Percentiles rank a stretch among this genome's conserved stretches.
Evolutionary conservation across 2,888 invertebrate genomes (phyloP).

Genomic region (Metallyticus violacea): DNA sequence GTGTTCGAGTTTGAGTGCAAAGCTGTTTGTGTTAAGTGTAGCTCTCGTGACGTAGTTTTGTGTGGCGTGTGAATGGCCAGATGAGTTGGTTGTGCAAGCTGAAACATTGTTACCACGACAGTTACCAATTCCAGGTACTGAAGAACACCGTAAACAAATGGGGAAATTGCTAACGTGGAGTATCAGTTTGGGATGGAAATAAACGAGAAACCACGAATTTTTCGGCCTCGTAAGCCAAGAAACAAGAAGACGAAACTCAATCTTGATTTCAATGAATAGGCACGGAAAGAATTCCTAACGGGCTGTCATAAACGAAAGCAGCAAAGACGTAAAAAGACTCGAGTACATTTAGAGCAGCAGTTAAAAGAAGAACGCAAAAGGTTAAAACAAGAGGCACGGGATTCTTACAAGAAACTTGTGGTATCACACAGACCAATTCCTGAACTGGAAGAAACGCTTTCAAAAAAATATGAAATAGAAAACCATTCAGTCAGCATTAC

Average conservation of each 20-base stretch:
- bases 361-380: conserved; percentile 73
- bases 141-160: too few species aligned
- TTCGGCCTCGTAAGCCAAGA: conserved; percentile 43
- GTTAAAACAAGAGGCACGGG: conserved; percentile 66
- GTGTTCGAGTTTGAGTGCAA: too few species aligned
- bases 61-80: too few species aligned
- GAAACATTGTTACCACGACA: too few species aligned
- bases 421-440: conserved; percentile 69
- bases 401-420: conserved; percentile 70
- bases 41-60: too few species aligned
- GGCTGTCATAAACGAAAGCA: conserved; percentile 80
- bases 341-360: conserved; percentile 66
- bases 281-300: conserved; percentile 68
- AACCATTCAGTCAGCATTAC: conserved; percentile 76
- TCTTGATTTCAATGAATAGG: conserved; percentile 59
- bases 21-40: too few species aligned
- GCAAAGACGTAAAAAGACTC: conserved; percentile 70
- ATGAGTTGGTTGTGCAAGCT: too few species aligned
- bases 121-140: too few species aligned
- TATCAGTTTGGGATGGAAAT: background rate
- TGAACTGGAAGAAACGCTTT: conserved; percentile 64
- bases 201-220: conserved; percentile 1
- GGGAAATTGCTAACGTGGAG: too few species aligned
- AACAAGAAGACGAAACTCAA: conserved; percentile 51
- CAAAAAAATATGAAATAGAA: conserved; percentile 72